Evolutionary conservation across 2,888 invertebrate genomes (phyloP).

Genomic region (Melikaiella ostensackeni): DNA sequence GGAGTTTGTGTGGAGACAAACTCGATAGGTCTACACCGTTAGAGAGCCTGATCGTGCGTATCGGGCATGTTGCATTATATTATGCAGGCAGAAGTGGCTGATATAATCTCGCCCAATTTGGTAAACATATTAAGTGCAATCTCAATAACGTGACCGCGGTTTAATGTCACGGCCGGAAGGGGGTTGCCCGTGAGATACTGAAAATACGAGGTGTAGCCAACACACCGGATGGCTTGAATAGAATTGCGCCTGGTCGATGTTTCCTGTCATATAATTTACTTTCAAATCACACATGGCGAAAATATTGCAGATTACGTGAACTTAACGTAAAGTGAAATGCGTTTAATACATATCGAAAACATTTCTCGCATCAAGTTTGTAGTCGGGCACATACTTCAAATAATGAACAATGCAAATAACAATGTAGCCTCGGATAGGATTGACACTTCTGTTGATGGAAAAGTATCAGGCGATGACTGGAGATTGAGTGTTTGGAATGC

Average conservation of each 20-base stretch:
- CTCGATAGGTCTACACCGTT: not conserved
- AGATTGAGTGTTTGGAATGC: too few relatives aligned
- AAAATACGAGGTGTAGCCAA: slow-evolving; percentile 29
- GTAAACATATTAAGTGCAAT: slow-evolving; percentile 70
- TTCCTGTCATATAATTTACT: slow-evolving; percentile 38
- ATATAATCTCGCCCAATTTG: slow-evolving; percentile 69
- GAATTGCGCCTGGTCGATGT: slow-evolving; percentile 28
- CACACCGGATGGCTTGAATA: slow-evolving; percentile 26
- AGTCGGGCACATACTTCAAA: too few relatives aligned
- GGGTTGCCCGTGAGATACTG: slow-evolving; percentile 30
- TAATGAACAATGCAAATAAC: too few relatives aligned
- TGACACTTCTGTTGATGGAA: too few relatives aligned
- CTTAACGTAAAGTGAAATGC: not conserved
- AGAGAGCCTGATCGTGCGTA: slow-evolving; percentile 1
- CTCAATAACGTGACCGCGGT: slow-evolving; percentile 67
- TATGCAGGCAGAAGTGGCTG: slow-evolving; percentile 63
- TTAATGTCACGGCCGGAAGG: slow-evolving; percentile 59
- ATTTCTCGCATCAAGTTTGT: too few relatives aligned
- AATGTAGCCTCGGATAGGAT: too few relatives aligned
- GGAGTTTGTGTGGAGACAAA: slow-evolving; percentile 5
- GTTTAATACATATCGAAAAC: too few relatives aligned
- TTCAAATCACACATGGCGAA: slow-evolving; percentile 1
- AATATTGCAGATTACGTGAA: slow-evolving; percentile 14
- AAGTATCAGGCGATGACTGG: too few relatives aligned
- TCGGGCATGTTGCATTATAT: slow-evolving; percentile 47